Conservation (phyloP, 2,888 invertebrate species). For the Ptilodon capucinus region DNA sequence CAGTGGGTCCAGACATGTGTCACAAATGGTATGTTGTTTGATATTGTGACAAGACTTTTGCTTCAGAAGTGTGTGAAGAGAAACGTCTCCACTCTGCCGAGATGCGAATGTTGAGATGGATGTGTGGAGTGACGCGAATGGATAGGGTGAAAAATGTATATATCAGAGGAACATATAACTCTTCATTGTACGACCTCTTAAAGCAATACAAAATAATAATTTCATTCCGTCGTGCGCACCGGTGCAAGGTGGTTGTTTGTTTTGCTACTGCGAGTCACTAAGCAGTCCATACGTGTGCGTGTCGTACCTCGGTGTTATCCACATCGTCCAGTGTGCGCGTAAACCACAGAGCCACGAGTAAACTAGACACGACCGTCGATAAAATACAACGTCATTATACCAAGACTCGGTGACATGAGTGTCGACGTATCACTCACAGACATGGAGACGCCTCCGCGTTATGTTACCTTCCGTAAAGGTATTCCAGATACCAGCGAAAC, state of each 20-base stretch:
- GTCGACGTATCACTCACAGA: background rate
- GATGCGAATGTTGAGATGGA: no score
- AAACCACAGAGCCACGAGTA: background rate
- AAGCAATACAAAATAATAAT: no score
- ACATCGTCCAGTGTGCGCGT: no score
- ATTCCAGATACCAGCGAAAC: no score
- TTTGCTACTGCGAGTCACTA: background rate
- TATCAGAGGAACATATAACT: no score
- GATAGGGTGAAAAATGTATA: no score
- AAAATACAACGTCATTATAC: background rate
- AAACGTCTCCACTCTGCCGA: no score
- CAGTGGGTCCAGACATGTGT: background rate
- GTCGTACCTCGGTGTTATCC: no score
- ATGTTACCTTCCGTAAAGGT: no score
- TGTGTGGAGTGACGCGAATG: no score
- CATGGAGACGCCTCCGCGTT: background rate
- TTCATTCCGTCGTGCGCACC: background rate
- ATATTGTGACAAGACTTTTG: background rate
- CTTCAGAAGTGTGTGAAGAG: background rate
- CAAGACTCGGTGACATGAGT: background rate
- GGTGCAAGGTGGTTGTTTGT: background rate
- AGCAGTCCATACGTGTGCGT: background rate
- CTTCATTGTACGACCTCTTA: no score
- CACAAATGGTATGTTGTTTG: background rate
- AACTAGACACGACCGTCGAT: background rate